phyloP scores from a whole-genome alignment of 2,797 vertebrate species.

The Stomatorhinus walkeri region DNA sequence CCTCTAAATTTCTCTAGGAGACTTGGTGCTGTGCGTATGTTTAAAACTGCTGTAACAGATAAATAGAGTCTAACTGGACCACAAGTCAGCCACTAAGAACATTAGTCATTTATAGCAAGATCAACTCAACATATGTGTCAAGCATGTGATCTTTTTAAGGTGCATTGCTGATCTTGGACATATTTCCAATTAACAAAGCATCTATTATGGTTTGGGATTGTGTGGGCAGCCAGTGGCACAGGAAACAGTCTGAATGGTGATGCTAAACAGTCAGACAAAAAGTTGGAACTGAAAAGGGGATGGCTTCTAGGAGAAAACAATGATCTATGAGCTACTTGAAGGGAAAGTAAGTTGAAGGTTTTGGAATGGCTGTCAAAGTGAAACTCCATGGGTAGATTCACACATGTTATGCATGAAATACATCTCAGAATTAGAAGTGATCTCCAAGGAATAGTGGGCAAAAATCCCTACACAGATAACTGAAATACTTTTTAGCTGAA shows the following conservation, averaged over 20 bases:
- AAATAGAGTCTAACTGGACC: background rate
- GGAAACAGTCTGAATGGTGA: background rate
- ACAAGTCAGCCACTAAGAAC: background rate
- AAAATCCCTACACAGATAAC: background rate
- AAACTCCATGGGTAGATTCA: background rate
- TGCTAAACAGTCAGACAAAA: background rate
- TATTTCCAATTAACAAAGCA: background rate
- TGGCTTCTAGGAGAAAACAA: background rate
- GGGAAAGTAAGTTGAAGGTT: background rate
- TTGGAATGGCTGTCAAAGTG: background rate
- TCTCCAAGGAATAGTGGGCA: background rate
- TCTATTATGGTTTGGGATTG: background rate
- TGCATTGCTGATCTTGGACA: background rate
- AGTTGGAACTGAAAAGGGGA: background rate
- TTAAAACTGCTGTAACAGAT: background rate
- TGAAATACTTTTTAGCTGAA: background rate
- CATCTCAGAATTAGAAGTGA: background rate
- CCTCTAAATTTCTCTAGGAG: background rate
- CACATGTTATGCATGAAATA: background rate
- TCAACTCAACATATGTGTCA: background rate
- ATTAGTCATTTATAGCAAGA: background rate
- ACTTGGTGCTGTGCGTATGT: background rate
- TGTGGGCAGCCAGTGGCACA: background rate
- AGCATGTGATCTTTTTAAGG: background rate
- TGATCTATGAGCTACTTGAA: background rate